phyloP scores from a whole-genome alignment of 1,140 invertebrate species.

The Elymnias hypermnestra region DNA sequence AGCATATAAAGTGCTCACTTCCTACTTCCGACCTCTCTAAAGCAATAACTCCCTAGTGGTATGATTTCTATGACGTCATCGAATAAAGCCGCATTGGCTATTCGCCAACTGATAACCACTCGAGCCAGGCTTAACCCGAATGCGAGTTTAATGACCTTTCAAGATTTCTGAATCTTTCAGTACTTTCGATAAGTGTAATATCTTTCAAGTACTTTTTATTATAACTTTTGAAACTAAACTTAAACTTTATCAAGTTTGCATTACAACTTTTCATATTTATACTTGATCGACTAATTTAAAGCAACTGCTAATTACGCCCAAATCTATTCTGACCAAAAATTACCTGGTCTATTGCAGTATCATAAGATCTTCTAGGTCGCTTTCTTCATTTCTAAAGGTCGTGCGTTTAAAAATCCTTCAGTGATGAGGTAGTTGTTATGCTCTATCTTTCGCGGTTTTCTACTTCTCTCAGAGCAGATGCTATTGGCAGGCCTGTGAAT shows the following conservation, averaged over 20 bases:
- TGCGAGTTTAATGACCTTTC: constrained; percentile 53
- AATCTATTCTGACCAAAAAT: no score
- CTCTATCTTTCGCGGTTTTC: no score
- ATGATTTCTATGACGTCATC: constrained; percentile 52
- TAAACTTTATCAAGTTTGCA: neutral
- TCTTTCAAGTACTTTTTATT: constrained; percentile 10
- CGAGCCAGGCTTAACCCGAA: constrained; percentile 45
- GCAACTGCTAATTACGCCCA: no score
- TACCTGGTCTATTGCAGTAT: no score
- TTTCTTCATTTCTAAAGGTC: no score
- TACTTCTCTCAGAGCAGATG: no score
- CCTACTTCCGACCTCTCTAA: constrained; percentile 18
- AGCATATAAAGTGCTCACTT: constrained; percentile 6
- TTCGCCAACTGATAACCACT: constrained; percentile 55
- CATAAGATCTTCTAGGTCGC: no score
- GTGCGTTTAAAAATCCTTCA: no score
- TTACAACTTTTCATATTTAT: neutral
- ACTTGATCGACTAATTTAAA: no score
- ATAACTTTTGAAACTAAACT: constrained; percentile 6
- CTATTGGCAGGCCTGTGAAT: no score
- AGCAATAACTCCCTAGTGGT: constrained; percentile 26
- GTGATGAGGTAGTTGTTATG: no score
- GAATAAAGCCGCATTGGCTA: constrained; percentile 50
- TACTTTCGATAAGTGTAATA: constrained; percentile 25
- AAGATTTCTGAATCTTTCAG: constrained; percentile 47